Evolutionary conservation across 2,888 invertebrate species (phyloP).

Genomic region (Agonum fuliginosum): DNA sequence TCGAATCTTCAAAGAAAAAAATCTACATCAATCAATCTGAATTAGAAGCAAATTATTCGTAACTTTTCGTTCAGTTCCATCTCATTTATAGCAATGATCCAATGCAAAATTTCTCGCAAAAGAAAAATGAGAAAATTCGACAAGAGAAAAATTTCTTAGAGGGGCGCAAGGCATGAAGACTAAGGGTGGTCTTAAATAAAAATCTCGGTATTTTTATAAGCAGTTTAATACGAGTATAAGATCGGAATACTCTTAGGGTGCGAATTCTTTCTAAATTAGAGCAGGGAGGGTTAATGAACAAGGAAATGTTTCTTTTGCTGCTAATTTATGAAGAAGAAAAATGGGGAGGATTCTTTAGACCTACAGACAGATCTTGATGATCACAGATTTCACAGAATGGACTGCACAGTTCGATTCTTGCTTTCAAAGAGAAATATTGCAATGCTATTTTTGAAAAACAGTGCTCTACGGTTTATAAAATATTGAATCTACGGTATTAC

Average conservation of each 20-base stretch:
- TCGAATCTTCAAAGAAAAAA: constrained; percentile 28
- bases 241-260: constrained; percentile 56
- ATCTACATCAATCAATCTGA: constrained; percentile 54
- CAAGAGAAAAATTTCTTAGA: constrained; percentile 23
- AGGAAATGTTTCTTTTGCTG: constrained; percentile 57
- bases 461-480: too few species aligned
- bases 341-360: constrained; percentile 11
- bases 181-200: constrained; percentile 47
- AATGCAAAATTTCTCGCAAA: constrained; percentile 38
- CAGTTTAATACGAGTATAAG: constrained; percentile 57
- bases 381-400: background rate
- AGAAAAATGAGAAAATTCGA: constrained; percentile 42
- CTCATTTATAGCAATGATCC: constrained; percentile 53
- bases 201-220: constrained; percentile 59
- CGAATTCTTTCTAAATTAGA: constrained; percentile 59
- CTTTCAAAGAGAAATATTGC: too few species aligned
- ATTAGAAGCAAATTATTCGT: constrained; percentile 48
- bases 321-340: constrained; percentile 52
- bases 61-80: constrained; percentile 50
- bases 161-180: background rate
- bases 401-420: background rate
- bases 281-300: constrained; percentile 57
- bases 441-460: too few species aligned
- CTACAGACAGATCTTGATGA: background rate
- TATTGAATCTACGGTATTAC: too few species aligned